These are phyloP conservation scores for Agrochola lota DNA, from an alignment of 2,888 invertebrate genomes.

Conservation along the genomic window DNA sequence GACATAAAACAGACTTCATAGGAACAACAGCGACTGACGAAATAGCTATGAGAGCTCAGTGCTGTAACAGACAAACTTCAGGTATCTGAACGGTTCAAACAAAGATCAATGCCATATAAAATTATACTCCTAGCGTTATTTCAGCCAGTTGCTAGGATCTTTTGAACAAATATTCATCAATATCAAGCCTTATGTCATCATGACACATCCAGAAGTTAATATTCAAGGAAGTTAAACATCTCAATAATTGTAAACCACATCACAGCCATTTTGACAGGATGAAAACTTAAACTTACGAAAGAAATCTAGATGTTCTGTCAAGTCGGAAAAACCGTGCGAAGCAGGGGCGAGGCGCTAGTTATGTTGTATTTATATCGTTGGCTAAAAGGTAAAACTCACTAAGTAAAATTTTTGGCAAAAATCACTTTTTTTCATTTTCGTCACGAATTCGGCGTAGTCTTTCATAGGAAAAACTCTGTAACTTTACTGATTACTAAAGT, in stretches of 20 bases:
- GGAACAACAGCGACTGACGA: not conserved
- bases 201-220: not conserved
- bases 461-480: too few relatives aligned
- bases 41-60: not conserved
- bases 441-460: too few relatives aligned
- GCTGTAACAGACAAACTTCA: not conserved
- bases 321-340: not conserved
- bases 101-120: slow-evolving; percentile 28
- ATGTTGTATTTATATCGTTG: too few relatives aligned
- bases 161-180: not conserved
- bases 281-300: not conserved
- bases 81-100: not conserved
- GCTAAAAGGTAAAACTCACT: too few relatives aligned
- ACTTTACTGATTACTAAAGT: too few relatives aligned
- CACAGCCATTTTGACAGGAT: not conserved
- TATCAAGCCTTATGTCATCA: not conserved
- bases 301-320: not conserved
- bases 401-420: too few relatives aligned
- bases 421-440: too few relatives aligned
- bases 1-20: not conserved
- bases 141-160: slow-evolving; percentile 24
- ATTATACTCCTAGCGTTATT: slow-evolving; percentile 18
- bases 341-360: not conserved
- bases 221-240: not conserved
- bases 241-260: not conserved